Evolutionary conservation across 2,797 vertebrate species (phyloP).

Genomic region (Sylvia borin): DNA sequence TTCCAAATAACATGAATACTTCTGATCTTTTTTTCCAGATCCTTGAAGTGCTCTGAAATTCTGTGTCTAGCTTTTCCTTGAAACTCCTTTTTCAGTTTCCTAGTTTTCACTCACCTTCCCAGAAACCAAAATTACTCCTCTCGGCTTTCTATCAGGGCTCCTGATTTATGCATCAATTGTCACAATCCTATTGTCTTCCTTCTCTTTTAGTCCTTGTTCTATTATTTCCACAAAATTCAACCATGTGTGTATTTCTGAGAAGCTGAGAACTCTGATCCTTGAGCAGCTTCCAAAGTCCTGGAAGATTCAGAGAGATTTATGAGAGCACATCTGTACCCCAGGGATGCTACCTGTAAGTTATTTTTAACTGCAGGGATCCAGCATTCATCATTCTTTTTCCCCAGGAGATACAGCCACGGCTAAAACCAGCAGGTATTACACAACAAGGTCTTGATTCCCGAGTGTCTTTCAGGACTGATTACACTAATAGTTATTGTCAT

Average conservation of each 20-base stretch:
- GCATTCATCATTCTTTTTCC: neutral
- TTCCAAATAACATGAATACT: neutral
- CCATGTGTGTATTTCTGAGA: neutral
- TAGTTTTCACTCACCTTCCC: neutral
- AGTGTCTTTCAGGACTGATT: neutral
- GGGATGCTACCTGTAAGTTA: neutral
- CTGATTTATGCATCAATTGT: neutral
- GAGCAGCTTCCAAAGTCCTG: neutral
- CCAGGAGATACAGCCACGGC: neutral
- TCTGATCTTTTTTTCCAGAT: neutral
- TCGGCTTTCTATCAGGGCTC: neutral
- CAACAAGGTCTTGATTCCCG: neutral
- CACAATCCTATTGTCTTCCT: neutral
- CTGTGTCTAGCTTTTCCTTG: neutral
- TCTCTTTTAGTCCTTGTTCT: neutral
- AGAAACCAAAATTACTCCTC: neutral
- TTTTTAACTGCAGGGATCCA: neutral
- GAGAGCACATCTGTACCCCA: neutral
- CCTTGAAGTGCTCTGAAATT: neutral
- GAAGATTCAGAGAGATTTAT: neutral
- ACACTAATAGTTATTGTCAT: neutral
- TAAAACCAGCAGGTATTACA: neutral
- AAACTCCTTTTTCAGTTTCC: neutral
- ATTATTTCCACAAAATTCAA: neutral
- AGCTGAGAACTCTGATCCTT: neutral